Conservation (phyloP, 2,888 invertebrate genomes). For the Cerastoderma edule region DNA sequence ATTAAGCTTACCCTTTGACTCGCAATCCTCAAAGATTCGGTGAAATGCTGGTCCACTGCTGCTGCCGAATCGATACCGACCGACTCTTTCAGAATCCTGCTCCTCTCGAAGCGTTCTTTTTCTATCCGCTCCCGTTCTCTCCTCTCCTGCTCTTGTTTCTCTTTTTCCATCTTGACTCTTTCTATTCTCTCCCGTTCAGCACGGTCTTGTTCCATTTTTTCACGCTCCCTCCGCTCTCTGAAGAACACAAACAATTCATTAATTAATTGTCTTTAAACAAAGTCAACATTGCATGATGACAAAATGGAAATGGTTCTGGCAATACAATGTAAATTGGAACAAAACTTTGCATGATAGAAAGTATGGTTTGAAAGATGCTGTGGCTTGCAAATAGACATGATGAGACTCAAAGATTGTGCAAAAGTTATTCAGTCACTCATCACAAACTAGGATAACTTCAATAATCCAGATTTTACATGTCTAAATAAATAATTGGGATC, state of each 20-base stretch:
- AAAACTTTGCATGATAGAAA: no score
- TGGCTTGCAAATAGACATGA: no score
- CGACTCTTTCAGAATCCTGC: slow-evolving; percentile 76
- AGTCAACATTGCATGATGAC: not conserved
- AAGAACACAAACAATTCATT: slow-evolving; percentile 31
- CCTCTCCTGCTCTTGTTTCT: slow-evolving; percentile 77
- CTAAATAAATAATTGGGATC: no score
- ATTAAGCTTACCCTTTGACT: slow-evolving; percentile 69
- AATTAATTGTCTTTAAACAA: not conserved
- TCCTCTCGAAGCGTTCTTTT: slow-evolving; percentile 68
- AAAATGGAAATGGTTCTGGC: no score
- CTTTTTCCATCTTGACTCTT: slow-evolving; percentile 66
- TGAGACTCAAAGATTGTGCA: no score
- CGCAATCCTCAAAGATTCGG: slow-evolving; percentile 88
- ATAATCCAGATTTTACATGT: no score
- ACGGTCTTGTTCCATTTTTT: slow-evolving; percentile 85
- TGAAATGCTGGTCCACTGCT: slow-evolving; percentile 92
- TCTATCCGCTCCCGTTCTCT: slow-evolving; percentile 63
- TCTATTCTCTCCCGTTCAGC: slow-evolving; percentile 83
- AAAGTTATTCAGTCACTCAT: no score
- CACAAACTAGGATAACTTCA: no score
- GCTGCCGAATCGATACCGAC: slow-evolving; percentile 73
- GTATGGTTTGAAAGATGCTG: no score
- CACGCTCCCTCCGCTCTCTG: slow-evolving; percentile 75
- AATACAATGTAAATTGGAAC: no score